Percentiles rank a stretch among this genome's conserved stretches.
These are phyloP conservation scores for Drosophila algonquin DNA, from an alignment of 2,888 invertebrate species.

Conservation along the genomic window DNA sequence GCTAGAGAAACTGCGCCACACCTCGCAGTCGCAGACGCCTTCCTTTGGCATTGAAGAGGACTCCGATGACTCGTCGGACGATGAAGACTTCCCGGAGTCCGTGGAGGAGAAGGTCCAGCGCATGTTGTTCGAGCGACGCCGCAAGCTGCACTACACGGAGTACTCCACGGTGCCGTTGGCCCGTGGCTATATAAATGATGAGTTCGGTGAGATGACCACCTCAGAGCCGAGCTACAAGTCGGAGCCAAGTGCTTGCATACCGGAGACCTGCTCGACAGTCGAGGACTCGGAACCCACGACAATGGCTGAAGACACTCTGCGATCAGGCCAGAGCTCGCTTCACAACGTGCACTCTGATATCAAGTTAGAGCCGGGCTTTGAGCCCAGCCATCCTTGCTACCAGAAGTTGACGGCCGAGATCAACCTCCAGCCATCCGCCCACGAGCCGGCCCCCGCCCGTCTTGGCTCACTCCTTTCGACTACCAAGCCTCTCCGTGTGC, in stretches of 20 bases:
- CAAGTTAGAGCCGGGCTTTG: constrained; percentile 51
- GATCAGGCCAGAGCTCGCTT: too few species aligned
- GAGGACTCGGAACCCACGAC: not conserved
- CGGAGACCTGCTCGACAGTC: not conserved
- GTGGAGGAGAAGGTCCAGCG: constrained; percentile 88
- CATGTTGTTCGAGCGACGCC: constrained; percentile 94
- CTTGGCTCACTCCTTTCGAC: too few species aligned
- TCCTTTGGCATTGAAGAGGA: constrained; percentile 81
- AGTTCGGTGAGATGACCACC: constrained; percentile 92
- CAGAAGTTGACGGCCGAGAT: constrained; percentile 52
- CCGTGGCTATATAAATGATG: constrained; percentile 94
- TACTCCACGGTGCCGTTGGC: constrained; percentile 96
- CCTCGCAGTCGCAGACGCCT: constrained; percentile 81
- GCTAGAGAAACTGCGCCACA: constrained; percentile 87
- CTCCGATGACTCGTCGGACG: constrained; percentile 85
- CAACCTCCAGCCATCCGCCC: too few species aligned
- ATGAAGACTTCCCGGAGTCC: constrained; percentile 86
- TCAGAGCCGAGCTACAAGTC: constrained; percentile 69
- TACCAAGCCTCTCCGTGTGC: not conserved
- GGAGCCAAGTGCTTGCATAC: not conserved
- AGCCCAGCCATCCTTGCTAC: constrained; percentile 54
- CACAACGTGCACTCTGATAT: too few species aligned
- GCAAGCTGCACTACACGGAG: constrained; percentile 98
- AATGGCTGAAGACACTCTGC: not conserved
- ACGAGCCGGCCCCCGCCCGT: too few species aligned